Evolutionary conservation across 2,797 vertebrate genomes (phyloP).

Genomic region (Gallinago stenura): DNA sequence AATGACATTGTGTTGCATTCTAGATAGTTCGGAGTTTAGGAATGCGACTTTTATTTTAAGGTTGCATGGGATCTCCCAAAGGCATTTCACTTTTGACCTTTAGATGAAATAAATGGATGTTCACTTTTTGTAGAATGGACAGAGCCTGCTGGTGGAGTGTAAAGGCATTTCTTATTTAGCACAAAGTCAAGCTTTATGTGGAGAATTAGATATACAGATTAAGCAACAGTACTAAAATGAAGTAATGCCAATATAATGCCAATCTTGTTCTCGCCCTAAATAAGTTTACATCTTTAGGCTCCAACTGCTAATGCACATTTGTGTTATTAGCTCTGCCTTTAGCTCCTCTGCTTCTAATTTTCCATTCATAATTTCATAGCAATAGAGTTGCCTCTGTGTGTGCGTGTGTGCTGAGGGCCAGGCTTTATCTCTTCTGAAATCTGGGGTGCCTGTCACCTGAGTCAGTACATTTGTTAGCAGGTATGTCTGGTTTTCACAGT

Average conservation of each 20-base stretch:
- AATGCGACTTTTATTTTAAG: constrained; percentile 84
- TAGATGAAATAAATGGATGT: constrained; percentile 64
- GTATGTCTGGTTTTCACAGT: background rate
- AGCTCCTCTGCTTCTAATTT: background rate
- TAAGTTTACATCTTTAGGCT: constrained; percentile 36
- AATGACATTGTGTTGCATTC: constrained; percentile 77
- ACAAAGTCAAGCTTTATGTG: constrained; percentile 73
- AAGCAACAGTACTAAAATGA: constrained; percentile 15
- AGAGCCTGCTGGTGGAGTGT: constrained; percentile 35
- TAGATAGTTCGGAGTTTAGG: constrained; percentile 73
- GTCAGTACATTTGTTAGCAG: background rate
- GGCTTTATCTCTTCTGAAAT: background rate
- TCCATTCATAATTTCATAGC: background rate
- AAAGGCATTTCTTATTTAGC: constrained; percentile 68
- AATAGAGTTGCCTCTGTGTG: background rate
- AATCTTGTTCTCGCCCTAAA: background rate
- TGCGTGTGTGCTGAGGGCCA: background rate
- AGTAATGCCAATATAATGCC: background rate
- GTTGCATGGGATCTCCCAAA: constrained; percentile 75
- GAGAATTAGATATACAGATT: constrained; percentile 61
- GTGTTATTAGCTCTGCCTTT: background rate
- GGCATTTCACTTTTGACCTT: constrained; percentile 82
- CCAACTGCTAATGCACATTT: background rate
- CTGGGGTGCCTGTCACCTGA: accelerated
- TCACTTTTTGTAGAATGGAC: constrained; percentile 1